A percentile compares a stretch with the other conserved stretches of the same genome.
Evolutionary conservation across 2,113 vertebrate genomes (phyloP).

Genomic region (Dasyprocta punctata): DNA sequence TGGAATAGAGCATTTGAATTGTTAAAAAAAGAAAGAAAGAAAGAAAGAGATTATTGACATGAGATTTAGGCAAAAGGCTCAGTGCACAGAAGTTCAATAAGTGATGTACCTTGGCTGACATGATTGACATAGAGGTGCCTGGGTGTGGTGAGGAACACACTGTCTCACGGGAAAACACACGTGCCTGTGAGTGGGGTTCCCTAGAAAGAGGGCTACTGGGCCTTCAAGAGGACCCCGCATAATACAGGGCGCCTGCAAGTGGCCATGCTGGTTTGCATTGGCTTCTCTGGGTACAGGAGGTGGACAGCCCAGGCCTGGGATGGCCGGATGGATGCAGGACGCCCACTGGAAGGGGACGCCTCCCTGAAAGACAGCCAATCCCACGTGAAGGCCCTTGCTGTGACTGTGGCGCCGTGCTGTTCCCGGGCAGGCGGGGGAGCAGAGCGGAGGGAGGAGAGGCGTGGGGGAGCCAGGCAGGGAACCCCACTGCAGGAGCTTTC

Average conservation of each 20-base stretch:
- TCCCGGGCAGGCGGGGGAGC: slow-evolving; percentile 63
- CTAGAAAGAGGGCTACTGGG: not conserved
- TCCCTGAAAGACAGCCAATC: slow-evolving; percentile 81
- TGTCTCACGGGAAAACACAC: slow-evolving; percentile 10
- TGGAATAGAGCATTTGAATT: not conserved
- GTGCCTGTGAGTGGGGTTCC: not conserved
- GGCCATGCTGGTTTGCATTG: not conserved
- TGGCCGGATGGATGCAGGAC: slow-evolving; percentile 40
- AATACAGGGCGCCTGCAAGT: not conserved
- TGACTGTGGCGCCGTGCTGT: slow-evolving; percentile 88
- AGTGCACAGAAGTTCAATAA: not conserved
- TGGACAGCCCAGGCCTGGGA: not conserved
- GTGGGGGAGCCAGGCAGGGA: not conserved
- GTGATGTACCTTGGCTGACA: not conserved
- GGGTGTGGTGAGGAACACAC: not conserved
- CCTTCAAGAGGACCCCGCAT: not conserved
- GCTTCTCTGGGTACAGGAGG: not conserved
- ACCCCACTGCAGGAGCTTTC: not conserved
- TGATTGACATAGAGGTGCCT: not conserved
- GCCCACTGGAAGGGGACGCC: slow-evolving; percentile 76
- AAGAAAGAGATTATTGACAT: not conserved
- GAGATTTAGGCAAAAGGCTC: not conserved
- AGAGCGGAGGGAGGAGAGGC: not conserved
- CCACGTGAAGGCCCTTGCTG: slow-evolving; percentile 87
- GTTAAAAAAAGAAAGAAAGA: too few species aligned